These are phyloP conservation scores for Alectoris magna DNA, from an alignment of 2,797 vertebrate genomes.

Conservation along the genomic window DNA sequence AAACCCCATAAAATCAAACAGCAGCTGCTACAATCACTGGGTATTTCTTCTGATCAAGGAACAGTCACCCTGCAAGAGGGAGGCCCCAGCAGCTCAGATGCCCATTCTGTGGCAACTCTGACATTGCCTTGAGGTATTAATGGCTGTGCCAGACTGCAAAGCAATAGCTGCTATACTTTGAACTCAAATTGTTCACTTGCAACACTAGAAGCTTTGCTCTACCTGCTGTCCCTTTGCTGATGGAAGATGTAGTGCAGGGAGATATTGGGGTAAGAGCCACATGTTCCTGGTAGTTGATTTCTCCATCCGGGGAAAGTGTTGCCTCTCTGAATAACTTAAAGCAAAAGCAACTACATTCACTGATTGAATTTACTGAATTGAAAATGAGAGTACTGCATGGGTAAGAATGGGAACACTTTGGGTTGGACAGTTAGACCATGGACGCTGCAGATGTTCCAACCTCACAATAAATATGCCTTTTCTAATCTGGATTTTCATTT, in stretches of 20 bases:
- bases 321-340: neutral
- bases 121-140: neutral
- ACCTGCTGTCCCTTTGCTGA: neutral
- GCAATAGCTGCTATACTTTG: neutral
- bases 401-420: neutral
- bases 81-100: neutral
- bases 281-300: rapidly evolving
- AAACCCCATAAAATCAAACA: neutral
- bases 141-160: neutral
- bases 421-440: neutral
- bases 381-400: neutral
- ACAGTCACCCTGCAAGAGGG: neutral
- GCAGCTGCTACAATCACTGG: neutral
- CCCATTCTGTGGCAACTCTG: neutral
- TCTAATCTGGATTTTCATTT: neutral
- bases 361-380: neutral
- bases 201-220: neutral
- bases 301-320: neutral
- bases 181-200: neutral
- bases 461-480: neutral
- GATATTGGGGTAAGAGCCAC: neutral
- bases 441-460: neutral
- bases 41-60: neutral
- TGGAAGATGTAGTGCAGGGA: neutral
- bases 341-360: neutral